Evolutionary conservation across 2,888 invertebrate species (phyloP).

Genomic region (Syrista parreyssii): DNA sequence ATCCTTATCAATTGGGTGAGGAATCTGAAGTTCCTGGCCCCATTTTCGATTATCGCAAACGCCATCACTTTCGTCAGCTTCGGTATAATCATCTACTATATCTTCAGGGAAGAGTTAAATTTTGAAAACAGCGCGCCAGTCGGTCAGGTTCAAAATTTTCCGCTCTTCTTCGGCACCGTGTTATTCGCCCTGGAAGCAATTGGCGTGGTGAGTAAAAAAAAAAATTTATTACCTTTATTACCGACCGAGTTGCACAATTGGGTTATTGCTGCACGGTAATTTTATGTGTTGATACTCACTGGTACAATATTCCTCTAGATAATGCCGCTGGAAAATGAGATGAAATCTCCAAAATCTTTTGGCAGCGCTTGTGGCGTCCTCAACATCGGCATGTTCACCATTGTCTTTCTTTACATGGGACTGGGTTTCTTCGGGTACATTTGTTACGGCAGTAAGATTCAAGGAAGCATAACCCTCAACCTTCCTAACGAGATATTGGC

Average conservation of each 20-base stretch:
- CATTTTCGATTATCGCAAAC: conserved; percentile 91
- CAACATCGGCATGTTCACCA: conserved; percentile 85
- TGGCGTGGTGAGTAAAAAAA: conserved; percentile 76
- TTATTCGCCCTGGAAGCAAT: conserved; percentile 97
- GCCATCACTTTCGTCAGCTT: conserved; percentile 85
- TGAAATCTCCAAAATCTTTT: conserved; percentile 88
- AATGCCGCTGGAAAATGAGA: conserved; percentile 92
- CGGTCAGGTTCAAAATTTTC: conserved; percentile 77
- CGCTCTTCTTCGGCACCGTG: conserved; percentile 95
- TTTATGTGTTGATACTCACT: background rate
- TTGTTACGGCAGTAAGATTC: conserved; percentile 78
- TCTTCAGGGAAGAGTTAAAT: conserved; percentile 79
- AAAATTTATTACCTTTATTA: background rate
- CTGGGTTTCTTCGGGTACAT: conserved; percentile 94
- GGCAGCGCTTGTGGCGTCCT: conserved; percentile 85
- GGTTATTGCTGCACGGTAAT: background rate
- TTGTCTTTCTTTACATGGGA: conserved; percentile 85
- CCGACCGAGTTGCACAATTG: accelerated
- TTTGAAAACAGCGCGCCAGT: conserved; percentile 74
- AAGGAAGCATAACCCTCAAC: conserved; percentile 89
- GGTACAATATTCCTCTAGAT: conserved; percentile 71
- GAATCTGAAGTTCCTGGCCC: conserved; percentile 88
- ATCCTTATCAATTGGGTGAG: conserved; percentile 85
- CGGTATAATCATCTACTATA: conserved; percentile 86
- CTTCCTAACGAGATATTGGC: conserved; percentile 77